Base-by-base conservation (phyloP, 2,113 vertebrate genomes). In the Conger conger region DNA sequence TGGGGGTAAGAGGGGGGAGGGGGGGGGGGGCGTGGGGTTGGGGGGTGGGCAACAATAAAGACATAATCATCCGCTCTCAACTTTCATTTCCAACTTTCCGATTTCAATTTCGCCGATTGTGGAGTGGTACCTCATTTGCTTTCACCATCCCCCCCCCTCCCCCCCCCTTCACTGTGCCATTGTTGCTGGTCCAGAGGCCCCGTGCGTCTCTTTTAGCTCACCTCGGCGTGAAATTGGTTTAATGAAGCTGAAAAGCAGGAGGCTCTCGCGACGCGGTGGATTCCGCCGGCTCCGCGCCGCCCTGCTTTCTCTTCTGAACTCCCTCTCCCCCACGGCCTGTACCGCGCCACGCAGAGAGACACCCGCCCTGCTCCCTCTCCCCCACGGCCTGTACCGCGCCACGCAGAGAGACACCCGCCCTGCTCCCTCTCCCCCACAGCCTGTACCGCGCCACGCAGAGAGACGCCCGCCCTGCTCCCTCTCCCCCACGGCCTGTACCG, bases 181-280 rank as follows among this genome's bases (percentile, higher is more conserved):
- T 99, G 98, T 99, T 97, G 97, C 89, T 0, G 95, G 95, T 94
- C 95, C 96, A 94, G 96, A 96, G 96, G 96, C 95, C 96, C 96
- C 91, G 97, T 95, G 96, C 97, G 97, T 97, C 96, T 97, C 97
- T 97, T 97, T 97, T 97, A 97, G 97, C 96, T 97, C 98, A 98
- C 97, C 97, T 98, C 97, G 94, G 96, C 97, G 96, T 99, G 98
- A 99, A 99, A 99, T 99, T 99, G 98, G 98, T 99, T 99, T 99
- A 99, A 99, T 99, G 98, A 98, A 98, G 97, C 97, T 97, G 97
- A 99, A 99, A 98, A 96, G 97, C 99, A 99, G 98, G 97, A 97
- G 95, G 97, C 96, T 97, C 98, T 97, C 97, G 96, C 97, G 97
- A 97, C 96, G 97, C 96, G 96, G 97, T 87, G 95, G 97, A 98